Percentiles rank a stretch among this genome's conserved stretches.
Evolutionary conservation across 1,140 invertebrate species (phyloP).

Genomic region (Cydia splendana): DNA sequence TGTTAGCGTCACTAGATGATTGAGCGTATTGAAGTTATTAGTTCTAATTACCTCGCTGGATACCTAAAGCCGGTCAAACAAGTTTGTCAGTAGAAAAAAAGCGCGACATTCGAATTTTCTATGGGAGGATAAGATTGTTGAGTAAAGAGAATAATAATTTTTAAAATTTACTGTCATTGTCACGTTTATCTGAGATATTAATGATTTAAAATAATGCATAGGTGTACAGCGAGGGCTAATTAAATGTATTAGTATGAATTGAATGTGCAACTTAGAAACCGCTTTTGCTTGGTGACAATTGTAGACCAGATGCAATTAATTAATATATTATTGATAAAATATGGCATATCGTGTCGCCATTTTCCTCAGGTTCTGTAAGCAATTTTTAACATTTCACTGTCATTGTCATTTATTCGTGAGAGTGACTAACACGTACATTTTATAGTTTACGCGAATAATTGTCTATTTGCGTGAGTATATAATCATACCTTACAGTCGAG

Average conservation of each 20-base stretch:
- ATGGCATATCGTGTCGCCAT: not conserved
- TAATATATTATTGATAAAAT: conserved; percentile 17
- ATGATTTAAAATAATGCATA: not conserved
- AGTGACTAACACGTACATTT: too few relatives aligned
- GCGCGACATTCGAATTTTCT: too few relatives aligned
- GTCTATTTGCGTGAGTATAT: too few relatives aligned
- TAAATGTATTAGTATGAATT: conserved; percentile 3
- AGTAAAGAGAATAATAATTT: too few relatives aligned
- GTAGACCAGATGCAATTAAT: conserved; percentile 18
- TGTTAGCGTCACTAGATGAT: not conserved
- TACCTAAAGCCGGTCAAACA: not conserved
- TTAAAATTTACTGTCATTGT: too few relatives aligned
- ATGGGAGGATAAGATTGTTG: too few relatives aligned
- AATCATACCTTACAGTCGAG: not conserved
- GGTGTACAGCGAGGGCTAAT: not conserved
- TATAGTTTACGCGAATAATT: not conserved
- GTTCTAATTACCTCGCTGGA: conserved; percentile 4
- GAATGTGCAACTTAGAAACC: not conserved
- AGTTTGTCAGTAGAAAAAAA: too few relatives aligned
- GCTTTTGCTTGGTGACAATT: conserved; percentile 2
- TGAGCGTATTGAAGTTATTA: not conserved
- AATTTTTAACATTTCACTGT: not conserved
- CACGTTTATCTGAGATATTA: too few relatives aligned
- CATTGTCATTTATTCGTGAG: not conserved
- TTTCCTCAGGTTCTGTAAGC: conserved; percentile 5